Conservation (phyloP, 2,797 vertebrate genomes). For the Lepilemur ruficaudatus region DNA sequence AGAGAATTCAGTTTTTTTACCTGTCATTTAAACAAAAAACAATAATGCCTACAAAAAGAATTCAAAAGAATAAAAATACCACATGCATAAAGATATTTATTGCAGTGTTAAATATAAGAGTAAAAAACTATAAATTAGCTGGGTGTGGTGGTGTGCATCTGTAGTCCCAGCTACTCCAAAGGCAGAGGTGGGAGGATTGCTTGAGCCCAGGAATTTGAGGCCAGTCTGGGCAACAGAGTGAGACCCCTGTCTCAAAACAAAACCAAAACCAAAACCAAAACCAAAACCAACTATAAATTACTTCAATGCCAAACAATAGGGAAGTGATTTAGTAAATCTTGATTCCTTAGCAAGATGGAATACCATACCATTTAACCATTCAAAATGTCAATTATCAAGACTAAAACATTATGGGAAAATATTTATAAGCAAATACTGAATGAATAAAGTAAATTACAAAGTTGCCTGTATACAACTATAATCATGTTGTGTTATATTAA, state of each 20-base stretch:
- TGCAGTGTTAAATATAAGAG: not conserved
- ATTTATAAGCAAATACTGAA: constrained; percentile 22
- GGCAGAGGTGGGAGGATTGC: not conserved
- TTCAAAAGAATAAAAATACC: constrained; percentile 33
- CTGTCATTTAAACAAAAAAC: constrained; percentile 82
- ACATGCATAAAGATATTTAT: not conserved
- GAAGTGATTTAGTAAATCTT: not conserved
- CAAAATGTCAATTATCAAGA: constrained; percentile 11
- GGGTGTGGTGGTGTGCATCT: not conserved
- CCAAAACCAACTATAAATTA: not conserved
- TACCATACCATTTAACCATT: not conserved
- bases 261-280: not conserved
- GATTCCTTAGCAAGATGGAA: not conserved
- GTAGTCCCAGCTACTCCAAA: not conserved
- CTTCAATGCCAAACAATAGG: not conserved
- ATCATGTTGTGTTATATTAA: not conserved
- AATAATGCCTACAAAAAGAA: constrained; percentile 25
- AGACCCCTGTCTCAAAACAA: not conserved
- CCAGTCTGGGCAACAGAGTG: not conserved
- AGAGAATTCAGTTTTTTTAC: constrained; percentile 94
- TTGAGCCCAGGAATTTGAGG: not conserved
- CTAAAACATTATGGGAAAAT: not conserved
- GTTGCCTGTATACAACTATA: not conserved
- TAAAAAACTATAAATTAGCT: not conserved
- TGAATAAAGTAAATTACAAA: constrained; percentile 20